phyloP scores from a whole-genome alignment of 2,113 vertebrate species.

The Nesospiza acunhae region DNA sequence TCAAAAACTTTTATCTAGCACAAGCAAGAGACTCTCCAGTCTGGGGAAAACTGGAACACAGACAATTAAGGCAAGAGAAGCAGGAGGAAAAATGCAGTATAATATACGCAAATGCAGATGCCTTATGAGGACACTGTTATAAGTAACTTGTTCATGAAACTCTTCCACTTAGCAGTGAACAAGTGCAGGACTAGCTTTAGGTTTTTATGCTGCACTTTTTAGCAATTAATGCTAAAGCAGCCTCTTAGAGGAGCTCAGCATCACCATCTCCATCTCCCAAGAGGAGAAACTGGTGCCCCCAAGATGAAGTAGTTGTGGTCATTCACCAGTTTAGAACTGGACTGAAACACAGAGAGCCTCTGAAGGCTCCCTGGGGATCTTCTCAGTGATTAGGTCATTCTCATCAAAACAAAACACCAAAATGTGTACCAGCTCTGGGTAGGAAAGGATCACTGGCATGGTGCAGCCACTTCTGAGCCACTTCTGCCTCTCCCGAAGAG shows the following conservation, averaged over 20 bases:
- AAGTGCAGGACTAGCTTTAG: not conserved
- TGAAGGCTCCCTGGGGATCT: not conserved
- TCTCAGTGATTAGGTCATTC: not conserved
- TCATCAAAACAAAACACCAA: not conserved
- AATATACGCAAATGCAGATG: slow-evolving; percentile 18
- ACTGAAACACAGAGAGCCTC: not conserved
- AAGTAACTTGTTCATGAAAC: not conserved
- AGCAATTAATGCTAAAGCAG: not conserved
- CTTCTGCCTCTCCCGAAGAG: not conserved
- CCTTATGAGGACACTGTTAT: not conserved
- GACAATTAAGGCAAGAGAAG: slow-evolving; percentile 16
- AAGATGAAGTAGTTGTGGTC: not conserved
- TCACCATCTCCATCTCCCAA: not conserved
- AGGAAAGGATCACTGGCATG: not conserved
- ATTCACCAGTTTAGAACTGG: not conserved
- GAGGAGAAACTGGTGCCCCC: not conserved
- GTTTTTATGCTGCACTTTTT: not conserved
- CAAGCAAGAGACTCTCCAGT: not conserved
- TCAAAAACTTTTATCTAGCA: slow-evolving; percentile 9
- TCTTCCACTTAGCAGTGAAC: not conserved
- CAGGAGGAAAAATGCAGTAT: not conserved
- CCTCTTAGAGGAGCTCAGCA: not conserved
- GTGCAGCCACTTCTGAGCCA: not conserved
- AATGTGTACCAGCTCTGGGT: not conserved
- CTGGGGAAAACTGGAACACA: slow-evolving; percentile 22